Conservation (phyloP, 2,797 vertebrate genomes). For the Cryptoblepharus egeriae region DNA sequence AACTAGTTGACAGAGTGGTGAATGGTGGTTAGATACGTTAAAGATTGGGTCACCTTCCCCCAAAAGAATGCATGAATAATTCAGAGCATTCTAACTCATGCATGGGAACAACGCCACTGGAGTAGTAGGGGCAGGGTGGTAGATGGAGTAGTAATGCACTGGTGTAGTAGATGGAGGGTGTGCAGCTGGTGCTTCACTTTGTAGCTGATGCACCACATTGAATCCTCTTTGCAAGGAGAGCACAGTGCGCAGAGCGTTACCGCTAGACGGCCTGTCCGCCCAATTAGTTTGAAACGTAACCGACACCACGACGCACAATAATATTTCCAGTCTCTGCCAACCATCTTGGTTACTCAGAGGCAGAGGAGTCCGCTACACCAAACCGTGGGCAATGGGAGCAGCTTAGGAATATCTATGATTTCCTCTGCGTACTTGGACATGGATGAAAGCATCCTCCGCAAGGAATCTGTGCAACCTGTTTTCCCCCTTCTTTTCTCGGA, state of each 20-base stretch:
- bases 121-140: too few species aligned
- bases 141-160: too few species aligned
- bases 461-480: neutral
- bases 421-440: neutral
- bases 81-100: neutral
- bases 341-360: neutral
- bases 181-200: too few species aligned
- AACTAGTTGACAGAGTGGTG: neutral
- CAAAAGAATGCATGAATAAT: neutral
- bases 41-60: neutral
- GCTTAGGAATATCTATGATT: conserved; percentile 9
- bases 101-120: too few species aligned
- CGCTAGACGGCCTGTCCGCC: too few species aligned
- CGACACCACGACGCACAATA: neutral
- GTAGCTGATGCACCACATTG: too few species aligned
- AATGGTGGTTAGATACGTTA: neutral
- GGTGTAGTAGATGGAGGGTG: too few species aligned
- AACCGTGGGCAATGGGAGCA: neutral
- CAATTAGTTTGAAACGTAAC: too few species aligned
- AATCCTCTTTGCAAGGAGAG: too few species aligned
- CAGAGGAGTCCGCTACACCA: neutral
- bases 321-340: neutral
- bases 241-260: too few species aligned
- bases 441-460: neutral
- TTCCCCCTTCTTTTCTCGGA: neutral